Conservation (phyloP, 2,797 vertebrate genomes). For the Trichosurus vulpecula region DNA sequence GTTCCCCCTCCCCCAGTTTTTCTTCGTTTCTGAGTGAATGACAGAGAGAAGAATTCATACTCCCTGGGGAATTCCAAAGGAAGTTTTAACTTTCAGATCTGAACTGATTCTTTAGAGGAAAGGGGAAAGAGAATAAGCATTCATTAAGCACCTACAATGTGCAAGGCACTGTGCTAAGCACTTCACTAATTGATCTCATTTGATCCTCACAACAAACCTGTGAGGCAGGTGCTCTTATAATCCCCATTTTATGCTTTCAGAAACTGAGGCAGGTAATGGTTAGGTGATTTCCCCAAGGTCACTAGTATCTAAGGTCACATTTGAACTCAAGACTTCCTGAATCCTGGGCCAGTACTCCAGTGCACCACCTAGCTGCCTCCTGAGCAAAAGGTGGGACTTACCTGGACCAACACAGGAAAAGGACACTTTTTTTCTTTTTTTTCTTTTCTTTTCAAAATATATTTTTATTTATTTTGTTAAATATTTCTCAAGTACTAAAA, state of each 20-base stretch:
- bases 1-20: background rate
- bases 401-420: background rate
- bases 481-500: no score
- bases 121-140: background rate
- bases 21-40: slow-evolving; percentile 4
- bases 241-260: background rate
- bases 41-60: background rate
- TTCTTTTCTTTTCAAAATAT: no score
- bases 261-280: background rate
- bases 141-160: background rate
- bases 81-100: no score
- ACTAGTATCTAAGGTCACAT: background rate
- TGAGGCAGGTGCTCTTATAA: background rate
- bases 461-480: no score
- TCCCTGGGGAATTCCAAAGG: no score
- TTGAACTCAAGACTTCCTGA: background rate
- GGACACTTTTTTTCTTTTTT: background rate
- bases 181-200: background rate
- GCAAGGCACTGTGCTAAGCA: background rate
- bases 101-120: no score
- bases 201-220: background rate
- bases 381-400: background rate
- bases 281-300: background rate
- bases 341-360: background rate
- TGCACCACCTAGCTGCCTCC: background rate